Percentiles rank a stretch among this genome's conserved stretches.
These are phyloP conservation scores for Chionodraco myersi DNA, from an alignment of 2,113 vertebrate species.

Conservation along the genomic window DNA sequence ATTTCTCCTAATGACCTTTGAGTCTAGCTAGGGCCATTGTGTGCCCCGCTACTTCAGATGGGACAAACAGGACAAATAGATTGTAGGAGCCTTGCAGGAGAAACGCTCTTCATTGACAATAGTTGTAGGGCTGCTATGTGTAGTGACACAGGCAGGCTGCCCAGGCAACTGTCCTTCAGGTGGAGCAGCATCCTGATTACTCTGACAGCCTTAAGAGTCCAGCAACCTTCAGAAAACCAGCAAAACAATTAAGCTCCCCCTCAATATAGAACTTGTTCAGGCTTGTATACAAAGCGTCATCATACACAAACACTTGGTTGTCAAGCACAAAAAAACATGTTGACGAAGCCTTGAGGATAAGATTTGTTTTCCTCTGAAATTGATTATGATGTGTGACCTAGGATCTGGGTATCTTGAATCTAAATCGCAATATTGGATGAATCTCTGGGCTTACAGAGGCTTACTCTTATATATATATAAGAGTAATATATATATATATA, in stretches of 20 bases:
- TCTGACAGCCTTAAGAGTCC: slow-evolving; percentile 3
- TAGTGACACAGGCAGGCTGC: slow-evolving; percentile 29
- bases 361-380: slow-evolving; percentile 4
- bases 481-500: no score
- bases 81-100: not conserved
- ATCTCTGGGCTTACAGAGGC: not conserved
- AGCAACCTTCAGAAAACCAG: slow-evolving; percentile 6
- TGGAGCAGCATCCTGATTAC: slow-evolving; percentile 24
- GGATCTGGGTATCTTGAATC: slow-evolving; percentile 4
- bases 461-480: not conserved
- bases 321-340: not conserved
- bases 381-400: slow-evolving; percentile 8
- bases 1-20: slow-evolving; percentile 53
- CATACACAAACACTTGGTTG: not conserved
- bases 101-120: slow-evolving; percentile 22
- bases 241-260: not conserved
- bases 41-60: not conserved
- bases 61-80: not conserved
- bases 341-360: not conserved
- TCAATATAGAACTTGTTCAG: not conserved
- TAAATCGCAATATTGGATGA: not conserved
- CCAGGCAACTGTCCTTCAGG: slow-evolving; percentile 50
- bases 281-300: not conserved
- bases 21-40: slow-evolving; percentile 13
- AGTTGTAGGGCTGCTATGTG: slow-evolving; percentile 11